A percentile compares a stretch with the other conserved stretches of the same genome.
Conservation (phyloP, 1,140 invertebrate species). For the Rhagoletis pomonella region DNA sequence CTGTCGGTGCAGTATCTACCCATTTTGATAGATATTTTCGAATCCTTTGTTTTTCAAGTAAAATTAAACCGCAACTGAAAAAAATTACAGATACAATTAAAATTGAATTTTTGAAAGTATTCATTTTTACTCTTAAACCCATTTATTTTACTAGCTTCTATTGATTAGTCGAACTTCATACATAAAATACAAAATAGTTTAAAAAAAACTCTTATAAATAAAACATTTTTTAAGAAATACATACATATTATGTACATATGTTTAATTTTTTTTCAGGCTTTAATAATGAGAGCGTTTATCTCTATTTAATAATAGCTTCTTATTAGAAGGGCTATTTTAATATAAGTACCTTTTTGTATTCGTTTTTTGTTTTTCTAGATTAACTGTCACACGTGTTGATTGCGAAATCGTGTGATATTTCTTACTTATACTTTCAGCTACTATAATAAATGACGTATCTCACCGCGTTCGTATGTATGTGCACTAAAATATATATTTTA, state of each 20-base stretch:
- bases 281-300: too few species aligned
- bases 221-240: too few species aligned
- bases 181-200: too few species aligned
- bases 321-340: too few species aligned
- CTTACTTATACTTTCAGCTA: not conserved
- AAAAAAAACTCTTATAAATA: too few species aligned
- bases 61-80: conserved; percentile 69
- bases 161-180: too few species aligned
- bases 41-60: conserved; percentile 67
- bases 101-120: not conserved
- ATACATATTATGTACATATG: too few species aligned
- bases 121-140: too few species aligned
- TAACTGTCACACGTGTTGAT: not conserved
- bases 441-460: too few species aligned
- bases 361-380: conserved; percentile 18
- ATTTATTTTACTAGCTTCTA: too few species aligned
- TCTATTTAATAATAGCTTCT: too few species aligned
- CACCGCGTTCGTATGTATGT: not conserved
- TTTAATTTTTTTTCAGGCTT: too few species aligned
- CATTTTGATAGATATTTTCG: conserved; percentile 64
- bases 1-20: conserved; percentile 64
- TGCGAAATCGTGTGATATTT: not conserved
- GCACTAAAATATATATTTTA: not conserved
- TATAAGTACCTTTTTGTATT: not conserved
- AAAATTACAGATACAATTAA: not conserved